Evolutionary conservation across 2,797 vertebrate genomes (phyloP).

Genomic region (Lithobates sylvaticus): DNA sequence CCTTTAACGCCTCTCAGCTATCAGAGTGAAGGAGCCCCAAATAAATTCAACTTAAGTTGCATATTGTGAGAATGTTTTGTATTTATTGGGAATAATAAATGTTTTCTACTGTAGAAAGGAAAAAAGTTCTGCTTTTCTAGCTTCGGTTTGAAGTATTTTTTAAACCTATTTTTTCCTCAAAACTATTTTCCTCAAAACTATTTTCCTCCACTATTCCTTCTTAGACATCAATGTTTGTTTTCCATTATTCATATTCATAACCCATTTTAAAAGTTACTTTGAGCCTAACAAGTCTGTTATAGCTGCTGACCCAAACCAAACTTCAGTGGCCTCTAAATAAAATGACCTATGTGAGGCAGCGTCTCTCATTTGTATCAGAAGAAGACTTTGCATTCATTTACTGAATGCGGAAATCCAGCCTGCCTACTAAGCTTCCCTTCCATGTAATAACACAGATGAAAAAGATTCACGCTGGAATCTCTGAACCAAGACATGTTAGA

Average conservation of each 20-base stretch:
- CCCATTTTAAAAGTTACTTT: conserved; percentile 28
- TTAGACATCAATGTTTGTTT: not conserved
- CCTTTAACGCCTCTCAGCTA: no score
- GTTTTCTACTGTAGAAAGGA: not conserved
- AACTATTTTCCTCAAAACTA: not conserved
- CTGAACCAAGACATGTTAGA: conserved; percentile 60
- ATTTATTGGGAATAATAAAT: no score
- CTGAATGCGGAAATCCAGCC: conserved; percentile 22
- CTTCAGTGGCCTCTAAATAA: conserved; percentile 22
- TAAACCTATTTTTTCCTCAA: no score
- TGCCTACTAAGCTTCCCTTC: conserved; percentile 8
- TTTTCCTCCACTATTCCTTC: not conserved
- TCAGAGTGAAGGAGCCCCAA: no score
- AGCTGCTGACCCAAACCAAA: conserved; percentile 13
- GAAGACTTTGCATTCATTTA: conserved; percentile 23
- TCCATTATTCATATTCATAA: conserved; percentile 43
- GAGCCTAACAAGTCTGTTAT: not conserved
- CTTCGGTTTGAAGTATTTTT: not conserved
- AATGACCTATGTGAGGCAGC: not conserved
- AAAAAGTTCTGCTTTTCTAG: not conserved
- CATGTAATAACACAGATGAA: not conserved
- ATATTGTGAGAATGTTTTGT: no score
- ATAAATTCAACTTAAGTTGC: no score
- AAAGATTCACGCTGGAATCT: conserved; percentile 49
- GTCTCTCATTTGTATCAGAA: conserved; percentile 18